phyloP scores from a whole-genome alignment of 2,113 vertebrate genomes.

The Cyprinodon tularosa region DNA sequence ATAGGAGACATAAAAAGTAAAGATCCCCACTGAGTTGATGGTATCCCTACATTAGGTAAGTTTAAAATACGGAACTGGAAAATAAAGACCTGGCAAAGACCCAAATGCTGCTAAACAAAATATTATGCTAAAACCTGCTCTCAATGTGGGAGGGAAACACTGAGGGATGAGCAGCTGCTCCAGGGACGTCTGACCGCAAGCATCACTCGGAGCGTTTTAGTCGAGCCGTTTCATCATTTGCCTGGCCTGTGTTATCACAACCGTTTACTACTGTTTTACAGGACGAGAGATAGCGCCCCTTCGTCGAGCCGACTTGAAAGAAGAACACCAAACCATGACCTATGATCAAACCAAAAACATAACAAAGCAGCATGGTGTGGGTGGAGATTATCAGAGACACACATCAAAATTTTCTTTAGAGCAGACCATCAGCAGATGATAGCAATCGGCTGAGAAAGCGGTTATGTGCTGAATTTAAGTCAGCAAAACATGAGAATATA shows the following conservation, averaged over 20 bases:
- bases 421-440: neutral
- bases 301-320: no score
- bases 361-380: no score
- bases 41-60: no score
- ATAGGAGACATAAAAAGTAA: no score
- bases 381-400: no score
- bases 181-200: conserved; percentile 20
- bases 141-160: conserved; percentile 19
- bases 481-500: neutral
- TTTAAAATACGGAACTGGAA: no score
- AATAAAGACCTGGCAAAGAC: no score
- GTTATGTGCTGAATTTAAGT: no score
- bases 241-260: conserved; percentile 7
- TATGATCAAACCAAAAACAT: neutral
- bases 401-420: neutral
- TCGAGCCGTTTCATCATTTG: neutral
- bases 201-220: conserved; percentile 2
- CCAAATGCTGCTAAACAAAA: neutral
- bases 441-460: neutral
- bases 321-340: neutral
- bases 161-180: conserved; percentile 22
- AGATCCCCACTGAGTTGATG: no score
- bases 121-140: conserved; percentile 16
- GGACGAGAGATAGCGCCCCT: neutral
- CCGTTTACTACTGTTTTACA: neutral